Base-by-base conservation (phyloP, 2,888 invertebrate genomes). In the Elysia crispata region DNA sequence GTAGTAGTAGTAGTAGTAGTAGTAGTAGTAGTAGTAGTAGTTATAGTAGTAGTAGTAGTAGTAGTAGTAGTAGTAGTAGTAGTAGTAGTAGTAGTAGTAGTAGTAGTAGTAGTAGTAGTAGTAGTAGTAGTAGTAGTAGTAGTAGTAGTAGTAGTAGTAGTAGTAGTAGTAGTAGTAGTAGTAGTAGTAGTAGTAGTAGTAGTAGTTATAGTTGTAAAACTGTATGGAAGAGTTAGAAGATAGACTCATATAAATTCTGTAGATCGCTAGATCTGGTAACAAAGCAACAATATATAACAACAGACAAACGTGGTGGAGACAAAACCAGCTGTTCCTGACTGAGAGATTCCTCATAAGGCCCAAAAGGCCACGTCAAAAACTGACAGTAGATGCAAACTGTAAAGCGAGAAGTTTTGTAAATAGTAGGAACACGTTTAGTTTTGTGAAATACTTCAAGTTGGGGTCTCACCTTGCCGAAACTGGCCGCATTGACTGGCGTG, bases 401-500 rank as follows among this genome's bases (percentile, higher is more conserved):
- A 41, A 6, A 3, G 11, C 3, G 11, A 62, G 28, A 62, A 20
- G 11, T 62, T 28, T 62, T 6, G 23, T 11, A 23, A 11, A 11
- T 3, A 62, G 23, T 28, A 62, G 15, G 1, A 23, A 69, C 11
- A 69, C 41, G 31, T 13, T 5, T n/a, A n/a, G n/a, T n/a, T n/a
- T n/a, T n/a, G n/a, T n/a, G n/a, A n/a, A n/a, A 30, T 30, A 15
- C 54, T 31, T 13, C 0, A 31, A 8, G 28, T 28, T 31, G 18
- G 1, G 15, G 28, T 74, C 86, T 81, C 85, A 93, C 93, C 92
- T 93, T 93, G 66, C 93, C 93, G 84, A 93, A 93, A 82, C 93
- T 93, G 33, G 93, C 93, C 0, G 93, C 93, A 83, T 93, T 93
- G 75, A 93, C 93, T 0, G 93, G 93, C 82, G 92, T 92, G 73